A percentile compares a stretch with the other conserved stretches of the same genome.
Evolutionary conservation across 2,888 invertebrate species (phyloP).

Genomic region (Drosophila barbarae): DNA sequence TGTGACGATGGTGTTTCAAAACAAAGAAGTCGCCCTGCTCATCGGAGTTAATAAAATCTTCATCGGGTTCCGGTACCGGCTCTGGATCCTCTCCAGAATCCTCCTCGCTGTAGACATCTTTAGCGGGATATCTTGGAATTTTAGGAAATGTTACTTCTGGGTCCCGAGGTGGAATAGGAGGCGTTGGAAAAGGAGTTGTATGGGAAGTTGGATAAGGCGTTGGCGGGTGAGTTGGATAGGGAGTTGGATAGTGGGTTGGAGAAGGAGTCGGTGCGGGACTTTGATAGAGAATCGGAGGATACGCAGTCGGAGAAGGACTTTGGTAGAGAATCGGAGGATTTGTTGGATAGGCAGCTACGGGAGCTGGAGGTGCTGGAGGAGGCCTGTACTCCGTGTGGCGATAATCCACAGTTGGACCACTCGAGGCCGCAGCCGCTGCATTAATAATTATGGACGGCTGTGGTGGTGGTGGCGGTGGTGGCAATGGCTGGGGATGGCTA

Average conservation of each 20-base stretch:
- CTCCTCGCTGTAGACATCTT: constrained; percentile 32
- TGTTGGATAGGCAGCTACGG: constrained; percentile 22
- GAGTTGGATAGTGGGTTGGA: constrained; percentile 1
- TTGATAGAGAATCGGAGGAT: constrained; percentile 1
- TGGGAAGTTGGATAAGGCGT: constrained; percentile 15
- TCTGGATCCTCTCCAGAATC: constrained; percentile 34
- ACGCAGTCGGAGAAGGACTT: constrained; percentile 2
- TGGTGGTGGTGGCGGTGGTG: constrained; percentile 1
- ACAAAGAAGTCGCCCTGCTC: constrained; percentile 73
- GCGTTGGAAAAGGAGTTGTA: constrained; percentile 14
- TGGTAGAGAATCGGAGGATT: constrained; percentile 30
- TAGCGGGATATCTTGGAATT: constrained; percentile 38
- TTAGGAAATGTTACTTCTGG: constrained; percentile 32
- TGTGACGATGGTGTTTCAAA: constrained; percentile 61
- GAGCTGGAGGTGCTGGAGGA: constrained; percentile 16
- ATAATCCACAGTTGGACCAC: constrained; percentile 43
- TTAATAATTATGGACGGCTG: constrained; percentile 72
- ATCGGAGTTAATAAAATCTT: constrained; percentile 31
- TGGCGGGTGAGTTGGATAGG: constrained; percentile 6
- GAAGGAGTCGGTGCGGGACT: background rate
- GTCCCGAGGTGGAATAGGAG: constrained; percentile 3
- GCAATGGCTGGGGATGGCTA: constrained; percentile 8
- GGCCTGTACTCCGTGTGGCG: constrained; percentile 6
- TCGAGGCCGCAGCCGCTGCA: constrained; percentile 73
- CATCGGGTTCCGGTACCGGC: constrained; percentile 18